Percentiles rank a stretch among this genome's conserved stretches.
phyloP scores from a whole-genome alignment of 2,888 invertebrate genomes.

The Morinoia aosen region DNA sequence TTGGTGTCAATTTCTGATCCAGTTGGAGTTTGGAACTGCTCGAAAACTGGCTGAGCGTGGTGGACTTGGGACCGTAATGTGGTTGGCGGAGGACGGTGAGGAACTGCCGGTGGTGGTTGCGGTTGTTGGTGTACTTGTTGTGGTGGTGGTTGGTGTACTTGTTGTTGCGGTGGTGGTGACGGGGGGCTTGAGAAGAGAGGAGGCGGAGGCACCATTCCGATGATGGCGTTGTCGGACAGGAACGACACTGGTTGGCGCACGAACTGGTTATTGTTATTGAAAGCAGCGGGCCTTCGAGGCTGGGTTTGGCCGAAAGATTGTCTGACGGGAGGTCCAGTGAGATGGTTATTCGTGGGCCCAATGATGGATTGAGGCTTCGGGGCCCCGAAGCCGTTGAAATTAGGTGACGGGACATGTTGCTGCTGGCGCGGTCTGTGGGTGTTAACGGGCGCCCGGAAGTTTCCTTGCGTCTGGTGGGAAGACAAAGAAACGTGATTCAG shows the following conservation, averaged over 20 bases:
- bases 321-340: background rate
- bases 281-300: background rate
- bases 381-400: slow-evolving; percentile 19
- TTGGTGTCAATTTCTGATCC: background rate
- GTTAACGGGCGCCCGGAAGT: slow-evolving; percentile 6
- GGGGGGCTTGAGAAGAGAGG: slow-evolving; percentile 38
- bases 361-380: slow-evolving; percentile 51
- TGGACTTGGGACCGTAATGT: background rate
- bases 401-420: background rate
- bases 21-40: background rate
- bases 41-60: slow-evolving; percentile 37
- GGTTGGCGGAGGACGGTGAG: background rate
- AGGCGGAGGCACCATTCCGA: slow-evolving; percentile 64
- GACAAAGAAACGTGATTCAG: background rate
- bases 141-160: background rate
- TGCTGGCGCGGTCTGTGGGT: background rate
- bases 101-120: background rate
- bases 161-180: background rate
- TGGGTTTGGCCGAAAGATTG: background rate
- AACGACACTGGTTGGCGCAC: background rate
- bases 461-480: background rate
- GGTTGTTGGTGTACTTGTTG: background rate
- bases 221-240: slow-evolving; percentile 47
- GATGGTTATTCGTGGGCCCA: background rate
- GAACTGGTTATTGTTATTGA: background rate